Conservation (phyloP, 30 jellyfish, hydroid and myxozoan genomes). For the Cassiopea xamachana region DNA sequence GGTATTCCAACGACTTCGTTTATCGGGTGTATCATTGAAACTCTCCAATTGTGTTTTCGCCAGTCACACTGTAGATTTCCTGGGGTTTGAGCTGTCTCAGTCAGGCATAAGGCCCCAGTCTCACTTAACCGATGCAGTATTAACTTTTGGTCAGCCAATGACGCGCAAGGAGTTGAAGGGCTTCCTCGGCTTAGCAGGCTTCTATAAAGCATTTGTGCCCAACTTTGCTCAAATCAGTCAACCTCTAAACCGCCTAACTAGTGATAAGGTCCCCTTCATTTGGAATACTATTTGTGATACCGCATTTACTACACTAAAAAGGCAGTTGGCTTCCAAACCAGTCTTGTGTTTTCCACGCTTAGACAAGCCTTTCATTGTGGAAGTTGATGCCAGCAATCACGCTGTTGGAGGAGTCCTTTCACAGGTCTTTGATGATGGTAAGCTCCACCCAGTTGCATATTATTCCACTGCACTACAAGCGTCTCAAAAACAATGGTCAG, state of each 20-base stretch:
- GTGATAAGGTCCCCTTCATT: slow-evolving; percentile 1
- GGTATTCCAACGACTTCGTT: slow-evolving; percentile 8
- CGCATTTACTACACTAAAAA: slow-evolving; percentile 1
- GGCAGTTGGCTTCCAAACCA: slow-evolving; percentile 11
- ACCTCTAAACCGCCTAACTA: slow-evolving; percentile 25
- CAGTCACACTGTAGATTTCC: slow-evolving; percentile 14
- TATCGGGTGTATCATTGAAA: slow-evolving; percentile 30
- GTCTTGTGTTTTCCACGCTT: slow-evolving; percentile 17
- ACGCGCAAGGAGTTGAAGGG: slow-evolving; percentile 25
- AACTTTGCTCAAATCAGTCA: not conserved
- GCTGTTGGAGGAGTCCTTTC: slow-evolving; percentile 62
- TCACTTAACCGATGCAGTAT: slow-evolving; percentile 1
- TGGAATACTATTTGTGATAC: slow-evolving; percentile 2
- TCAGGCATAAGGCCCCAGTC: slow-evolving; percentile 37
- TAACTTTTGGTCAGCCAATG: not conserved
- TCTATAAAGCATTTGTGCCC: slow-evolving; percentile 13
- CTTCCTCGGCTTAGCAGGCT: slow-evolving; percentile 40
- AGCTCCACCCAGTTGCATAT: slow-evolving; percentile 54
- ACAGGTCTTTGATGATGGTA: slow-evolving; percentile 24
- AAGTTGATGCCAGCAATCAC: slow-evolving; percentile 44
- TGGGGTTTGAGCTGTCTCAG: slow-evolving; percentile 6
- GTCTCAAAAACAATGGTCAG: slow-evolving; percentile 38
- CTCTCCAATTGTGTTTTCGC: slow-evolving; percentile 33
- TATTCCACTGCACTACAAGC: slow-evolving; percentile 24
- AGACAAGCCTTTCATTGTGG: slow-evolving; percentile 25